phyloP scores from a whole-genome alignment of 2,888 invertebrate genomes.

The Galerucella calmariensis region DNA sequence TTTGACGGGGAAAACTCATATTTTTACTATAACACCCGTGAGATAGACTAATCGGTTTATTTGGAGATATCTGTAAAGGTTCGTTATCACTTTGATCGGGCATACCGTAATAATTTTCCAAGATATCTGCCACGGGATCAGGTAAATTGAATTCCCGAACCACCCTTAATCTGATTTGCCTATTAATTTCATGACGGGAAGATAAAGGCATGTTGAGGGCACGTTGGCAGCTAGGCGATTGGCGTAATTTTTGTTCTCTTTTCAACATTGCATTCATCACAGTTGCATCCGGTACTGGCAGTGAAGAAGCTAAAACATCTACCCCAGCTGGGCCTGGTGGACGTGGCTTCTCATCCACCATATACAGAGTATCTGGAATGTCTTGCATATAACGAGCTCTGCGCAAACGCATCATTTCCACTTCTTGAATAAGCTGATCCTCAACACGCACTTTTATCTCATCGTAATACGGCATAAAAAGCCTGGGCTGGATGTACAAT shows the following conservation, averaged over 20 bases:
- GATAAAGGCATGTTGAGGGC: slow-evolving; percentile 81
- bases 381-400: slow-evolving; percentile 76
- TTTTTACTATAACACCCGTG: slow-evolving; percentile 70
- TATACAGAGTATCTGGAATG: slow-evolving; percentile 94
- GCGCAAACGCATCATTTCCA: slow-evolving; percentile 62
- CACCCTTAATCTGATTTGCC: slow-evolving; percentile 85
- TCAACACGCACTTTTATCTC: slow-evolving; percentile 91
- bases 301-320: slow-evolving; percentile 73
- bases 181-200: slow-evolving; percentile 80
- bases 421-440: slow-evolving; percentile 84
- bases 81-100: slow-evolving; percentile 61
- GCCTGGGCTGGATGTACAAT: slow-evolving; percentile 83
- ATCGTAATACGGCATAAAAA: slow-evolving; percentile 95
- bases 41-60: slow-evolving; percentile 52
- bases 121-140: slow-evolving; percentile 84
- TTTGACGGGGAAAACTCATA: slow-evolving; percentile 72
- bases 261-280: slow-evolving; percentile 84
- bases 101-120: slow-evolving; percentile 68
- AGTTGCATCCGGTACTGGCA: slow-evolving; percentile 81
- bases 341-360: slow-evolving; percentile 69
- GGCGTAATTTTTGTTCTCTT: slow-evolving; percentile 84
- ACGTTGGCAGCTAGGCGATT: slow-evolving; percentile 81
- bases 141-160: slow-evolving; percentile 95
- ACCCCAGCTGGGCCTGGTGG: slow-evolving; percentile 68
- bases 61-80: slow-evolving; percentile 65